These are phyloP conservation scores for Passerculus sandwichensis DNA, from an alignment of 2,797 vertebrate genomes.

Conservation along the genomic window DNA sequence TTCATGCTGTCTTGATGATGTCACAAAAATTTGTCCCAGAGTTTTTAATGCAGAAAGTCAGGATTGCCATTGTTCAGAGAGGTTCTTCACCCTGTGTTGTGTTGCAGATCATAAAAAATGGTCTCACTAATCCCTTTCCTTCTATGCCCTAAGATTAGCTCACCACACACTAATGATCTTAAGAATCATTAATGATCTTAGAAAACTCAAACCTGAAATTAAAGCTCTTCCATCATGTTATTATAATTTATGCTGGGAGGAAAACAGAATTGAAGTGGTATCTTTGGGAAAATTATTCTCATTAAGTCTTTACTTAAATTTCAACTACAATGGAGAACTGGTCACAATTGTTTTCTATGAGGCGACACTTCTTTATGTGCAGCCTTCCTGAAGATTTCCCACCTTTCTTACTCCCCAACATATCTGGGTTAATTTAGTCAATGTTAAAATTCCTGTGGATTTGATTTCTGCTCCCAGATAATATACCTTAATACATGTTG, in stretches of 20 bases:
- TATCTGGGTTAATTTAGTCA: neutral
- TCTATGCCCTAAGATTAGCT: neutral
- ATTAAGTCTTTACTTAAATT: neutral
- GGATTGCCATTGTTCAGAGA: neutral
- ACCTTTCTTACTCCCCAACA: neutral
- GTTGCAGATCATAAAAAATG: neutral
- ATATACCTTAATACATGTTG: neutral
- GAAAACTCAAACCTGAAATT: neutral
- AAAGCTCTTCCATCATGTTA: neutral
- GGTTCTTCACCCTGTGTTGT: neutral
- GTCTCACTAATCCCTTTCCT: neutral
- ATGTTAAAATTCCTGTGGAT: neutral
- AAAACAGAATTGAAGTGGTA: neutral
- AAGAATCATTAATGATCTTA: neutral
- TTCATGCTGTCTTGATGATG: neutral
- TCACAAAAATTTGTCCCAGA: neutral
- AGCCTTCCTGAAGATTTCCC: neutral
- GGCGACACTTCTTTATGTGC: neutral
- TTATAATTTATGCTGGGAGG: accelerated
- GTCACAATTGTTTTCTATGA: neutral
- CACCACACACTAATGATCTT: neutral
- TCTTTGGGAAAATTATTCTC: neutral
- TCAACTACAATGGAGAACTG: neutral
- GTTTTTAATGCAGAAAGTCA: neutral
- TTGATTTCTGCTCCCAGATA: neutral